phyloP scores from a whole-genome alignment of 2,113 vertebrate species.

The Galemys pyrenaicus region DNA sequence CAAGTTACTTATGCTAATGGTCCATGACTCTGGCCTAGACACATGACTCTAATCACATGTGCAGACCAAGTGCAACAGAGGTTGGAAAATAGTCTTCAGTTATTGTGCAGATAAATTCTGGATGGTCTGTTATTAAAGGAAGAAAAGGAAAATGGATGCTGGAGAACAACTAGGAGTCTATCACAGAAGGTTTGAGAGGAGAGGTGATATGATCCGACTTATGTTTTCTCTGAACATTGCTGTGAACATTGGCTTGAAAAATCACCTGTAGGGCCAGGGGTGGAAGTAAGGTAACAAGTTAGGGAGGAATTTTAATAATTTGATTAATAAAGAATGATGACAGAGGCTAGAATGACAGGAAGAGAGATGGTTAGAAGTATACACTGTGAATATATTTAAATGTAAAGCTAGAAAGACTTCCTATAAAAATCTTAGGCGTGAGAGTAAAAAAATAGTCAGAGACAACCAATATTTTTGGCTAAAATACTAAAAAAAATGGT shows the following conservation, averaged over 20 bases:
- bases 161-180: not conserved
- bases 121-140: not conserved
- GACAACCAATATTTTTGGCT: not conserved
- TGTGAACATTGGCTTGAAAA: not conserved
- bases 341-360: not conserved
- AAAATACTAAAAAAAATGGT: not conserved
- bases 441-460: not conserved
- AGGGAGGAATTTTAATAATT: not conserved
- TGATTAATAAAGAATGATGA: not conserved
- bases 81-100: not conserved
- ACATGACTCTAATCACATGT: not conserved
- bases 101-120: not conserved
- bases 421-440: not conserved
- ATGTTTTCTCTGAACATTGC: not conserved
- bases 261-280: not conserved
- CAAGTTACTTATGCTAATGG: fast-evolving
- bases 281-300: not conserved
- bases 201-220: not conserved
- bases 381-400: not conserved
- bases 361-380: not conserved
- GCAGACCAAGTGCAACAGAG: not conserved
- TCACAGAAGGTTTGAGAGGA: not conserved
- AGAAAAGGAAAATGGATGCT: not conserved
- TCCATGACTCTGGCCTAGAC: too few relatives aligned
- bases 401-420: not conserved